Conservation (phyloP, 2,113 vertebrate genomes). For the Dinomys branickii region DNA sequence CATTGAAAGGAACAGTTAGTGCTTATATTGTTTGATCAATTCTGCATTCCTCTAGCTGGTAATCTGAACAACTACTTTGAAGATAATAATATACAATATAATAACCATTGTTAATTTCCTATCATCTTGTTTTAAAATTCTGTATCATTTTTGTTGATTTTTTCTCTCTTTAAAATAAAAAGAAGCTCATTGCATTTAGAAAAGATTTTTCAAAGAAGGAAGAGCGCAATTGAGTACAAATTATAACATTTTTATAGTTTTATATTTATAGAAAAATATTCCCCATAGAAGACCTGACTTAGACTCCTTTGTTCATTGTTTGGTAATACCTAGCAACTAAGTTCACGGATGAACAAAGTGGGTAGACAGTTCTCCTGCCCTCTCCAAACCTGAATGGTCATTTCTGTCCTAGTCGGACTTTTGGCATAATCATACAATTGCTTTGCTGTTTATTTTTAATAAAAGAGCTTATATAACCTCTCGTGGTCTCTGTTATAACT, state of each 20-base stretch:
- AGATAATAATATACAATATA: no score
- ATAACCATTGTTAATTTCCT: no score
- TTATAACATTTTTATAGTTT: not conserved
- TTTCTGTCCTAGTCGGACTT: slow-evolving; percentile 13
- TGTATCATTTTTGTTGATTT: no score
- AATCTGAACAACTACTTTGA: no score
- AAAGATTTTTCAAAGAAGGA: not conserved
- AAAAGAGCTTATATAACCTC: not conserved
- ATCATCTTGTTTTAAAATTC: no score
- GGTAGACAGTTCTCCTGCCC: not conserved
- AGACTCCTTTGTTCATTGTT: not conserved
- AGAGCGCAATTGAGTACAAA: not conserved
- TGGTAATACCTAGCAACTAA: not conserved
- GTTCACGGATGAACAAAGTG: not conserved
- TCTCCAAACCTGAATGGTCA: not conserved
- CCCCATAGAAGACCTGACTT: not conserved
- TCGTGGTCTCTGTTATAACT: not conserved
- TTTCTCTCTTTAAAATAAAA: no score
- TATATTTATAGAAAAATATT: not conserved
- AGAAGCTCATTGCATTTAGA: not conserved
- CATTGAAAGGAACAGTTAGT: no score
- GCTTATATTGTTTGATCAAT: no score
- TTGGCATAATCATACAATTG: not conserved
- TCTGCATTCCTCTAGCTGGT: no score
- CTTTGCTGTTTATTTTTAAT: not conserved